These are phyloP conservation scores for Bagarius yarrelli DNA, from an alignment of 2,113 vertebrate genomes.

Conservation along the genomic window DNA sequence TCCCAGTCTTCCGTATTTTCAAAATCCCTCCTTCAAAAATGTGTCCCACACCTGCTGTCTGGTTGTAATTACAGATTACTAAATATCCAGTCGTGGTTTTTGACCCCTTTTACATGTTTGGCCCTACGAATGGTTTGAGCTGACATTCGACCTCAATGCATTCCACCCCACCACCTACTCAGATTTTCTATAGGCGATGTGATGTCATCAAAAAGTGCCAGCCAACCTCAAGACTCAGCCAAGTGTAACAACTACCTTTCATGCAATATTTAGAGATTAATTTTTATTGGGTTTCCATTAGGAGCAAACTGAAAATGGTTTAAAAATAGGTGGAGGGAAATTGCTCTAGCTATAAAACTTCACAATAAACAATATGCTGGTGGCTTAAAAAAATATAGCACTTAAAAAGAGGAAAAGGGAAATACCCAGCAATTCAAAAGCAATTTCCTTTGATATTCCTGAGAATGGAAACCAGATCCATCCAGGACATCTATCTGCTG, in stretches of 20 bases:
- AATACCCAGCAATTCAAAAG: constrained; percentile 37
- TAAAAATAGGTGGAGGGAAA: not conserved
- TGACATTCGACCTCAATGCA: not conserved
- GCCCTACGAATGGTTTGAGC: too few relatives aligned
- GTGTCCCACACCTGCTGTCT: not conserved
- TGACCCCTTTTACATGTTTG: not conserved
- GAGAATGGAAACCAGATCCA: constrained; percentile 2
- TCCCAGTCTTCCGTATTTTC: too few relatives aligned
- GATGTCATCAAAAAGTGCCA: not conserved
- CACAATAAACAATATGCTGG: constrained; percentile 14
- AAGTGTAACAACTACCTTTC: not conserved
- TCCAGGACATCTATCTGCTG: constrained; percentile 24
- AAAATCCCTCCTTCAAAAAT: not conserved
- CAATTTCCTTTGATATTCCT: constrained; percentile 49
- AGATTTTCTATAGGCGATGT: too few relatives aligned
- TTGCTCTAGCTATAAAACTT: not conserved
- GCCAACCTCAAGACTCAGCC: not conserved
- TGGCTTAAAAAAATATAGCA: not conserved
- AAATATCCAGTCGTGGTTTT: not conserved
- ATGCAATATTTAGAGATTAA: not conserved
- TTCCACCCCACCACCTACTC: not conserved
- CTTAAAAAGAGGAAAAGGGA: constrained; percentile 15
- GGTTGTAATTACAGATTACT: too few relatives aligned
- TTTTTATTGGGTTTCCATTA: not conserved
- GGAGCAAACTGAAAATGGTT: not conserved